phyloP scores from a whole-genome alignment of 2,888 invertebrate genomes.

The Itoplectis maculator region DNA sequence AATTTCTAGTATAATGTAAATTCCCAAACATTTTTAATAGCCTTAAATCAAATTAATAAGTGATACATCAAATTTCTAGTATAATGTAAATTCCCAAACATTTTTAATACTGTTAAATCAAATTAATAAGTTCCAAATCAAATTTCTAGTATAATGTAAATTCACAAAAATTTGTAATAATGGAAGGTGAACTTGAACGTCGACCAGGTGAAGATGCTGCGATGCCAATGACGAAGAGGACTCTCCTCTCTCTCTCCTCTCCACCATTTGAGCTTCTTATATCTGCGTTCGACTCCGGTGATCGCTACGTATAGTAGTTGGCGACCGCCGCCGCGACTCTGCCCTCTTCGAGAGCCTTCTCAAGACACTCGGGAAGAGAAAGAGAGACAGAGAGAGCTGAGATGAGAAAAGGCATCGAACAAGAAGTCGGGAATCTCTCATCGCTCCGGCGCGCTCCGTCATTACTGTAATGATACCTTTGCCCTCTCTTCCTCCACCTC shows the following conservation, averaged over 20 bases:
- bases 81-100: too few relatives aligned
- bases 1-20: too few relatives aligned
- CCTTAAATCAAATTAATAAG: too few relatives aligned
- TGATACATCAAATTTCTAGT: too few relatives aligned
- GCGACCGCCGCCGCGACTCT: not conserved
- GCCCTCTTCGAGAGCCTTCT: slow-evolving; percentile 16
- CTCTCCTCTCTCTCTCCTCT: not conserved
- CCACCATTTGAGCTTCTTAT: slow-evolving; percentile 12
- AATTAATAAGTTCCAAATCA: too few relatives aligned
- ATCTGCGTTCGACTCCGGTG: slow-evolving; percentile 17
- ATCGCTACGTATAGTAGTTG: slow-evolving; percentile 15
- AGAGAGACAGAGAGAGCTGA: slow-evolving; percentile 12
- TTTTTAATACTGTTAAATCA: too few relatives aligned
- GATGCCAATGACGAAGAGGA: not conserved
- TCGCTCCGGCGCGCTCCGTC: slow-evolving; percentile 77
- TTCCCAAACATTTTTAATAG: too few relatives aligned
- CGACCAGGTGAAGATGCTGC: slow-evolving; percentile 19
- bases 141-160: too few relatives aligned
- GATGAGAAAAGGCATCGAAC: slow-evolving; percentile 58
- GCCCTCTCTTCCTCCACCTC: slow-evolving; percentile 62
- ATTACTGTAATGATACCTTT: slow-evolving; percentile 82
- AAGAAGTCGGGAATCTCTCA: slow-evolving; percentile 73
- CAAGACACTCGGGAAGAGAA: not conserved
- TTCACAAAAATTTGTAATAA: too few relatives aligned
- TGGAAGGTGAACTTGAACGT: not conserved